Base-by-base conservation (phyloP, 2,888 invertebrate genomes). In the Bedellia somnulentella region DNA sequence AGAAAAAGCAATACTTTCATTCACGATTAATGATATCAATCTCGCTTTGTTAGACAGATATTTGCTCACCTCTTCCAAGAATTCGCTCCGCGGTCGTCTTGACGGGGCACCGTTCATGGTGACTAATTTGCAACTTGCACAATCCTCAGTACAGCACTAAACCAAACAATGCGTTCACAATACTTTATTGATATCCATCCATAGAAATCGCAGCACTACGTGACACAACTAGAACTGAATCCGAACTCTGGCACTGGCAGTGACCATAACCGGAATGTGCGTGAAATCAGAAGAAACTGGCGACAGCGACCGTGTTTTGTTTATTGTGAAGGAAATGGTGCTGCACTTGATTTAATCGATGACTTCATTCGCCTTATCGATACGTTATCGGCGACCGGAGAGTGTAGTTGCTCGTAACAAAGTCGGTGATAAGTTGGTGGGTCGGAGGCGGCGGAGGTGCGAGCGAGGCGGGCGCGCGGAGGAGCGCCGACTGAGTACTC, bases 311-410 rank as follows among this genome's bases (percentile, higher is more conserved):
- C 18, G 27, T 24, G 33, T 27, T 25, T 33, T 33, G 33, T 31
- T 27, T 17, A 31, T 24, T 35, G 30, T 31, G 25, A 28, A 29
- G 31, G 21, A 27, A 28, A n/a, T n/a, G n/a, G n/a, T n/a, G n/a
- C n/a, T 35, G 37, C 49, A 61, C 54, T 64, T 59, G 60, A 59
- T 59, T 61, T 49, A 52, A 63, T 62, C 67, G 71, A 68, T 73
- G 73, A 73, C 68, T 70, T 68, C 70, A 71, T 70, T 57, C 50
- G 49, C 55, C 64, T 67, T 67, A 49, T 55, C 66, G 68, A 68
- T 68, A 73, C 67, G 61, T 67, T 73, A 68, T 67, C 67, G 64
- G 24, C 17, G 21, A 25, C 13, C 28, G 29, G 28, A 13, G 18
- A 47, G 47, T 46, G 45, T 37, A 30, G 36, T 37, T 35, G 40